Base-by-base conservation (phyloP, 2,888 invertebrate species). In the Orthosia gracilis region DNA sequence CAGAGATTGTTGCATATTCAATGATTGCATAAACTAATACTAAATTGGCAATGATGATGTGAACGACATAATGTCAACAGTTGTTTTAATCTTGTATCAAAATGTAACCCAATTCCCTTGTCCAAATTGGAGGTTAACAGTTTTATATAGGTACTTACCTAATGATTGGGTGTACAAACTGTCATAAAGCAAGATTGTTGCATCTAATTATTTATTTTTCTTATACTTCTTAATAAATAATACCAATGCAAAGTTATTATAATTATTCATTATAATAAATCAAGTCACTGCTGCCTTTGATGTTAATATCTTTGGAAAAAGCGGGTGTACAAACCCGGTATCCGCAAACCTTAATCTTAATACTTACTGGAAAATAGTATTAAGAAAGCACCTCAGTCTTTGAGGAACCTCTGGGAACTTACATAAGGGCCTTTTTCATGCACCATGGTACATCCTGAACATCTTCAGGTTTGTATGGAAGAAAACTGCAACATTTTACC, bases 1-100 rank as follows among this genome's bases (percentile, higher is more conserved):
- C 45, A 62, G 23, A 52, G 7, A 45, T 50, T 58, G 40, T 54
- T 73, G 17, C 45, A 80, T 73, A 61, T 57, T 80, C 50, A 80
- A 61, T 55, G 18, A 58, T 61, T 47, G 52, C 9, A 31, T 40
- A 50, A 58, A 50, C 50, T 4, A 50, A 49, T 57, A 26, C 45
- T 15, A 58, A 17, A 45, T 45, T 52, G 18, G 1, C 4, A 74
- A 67, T 50, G 11, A 45, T 57, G 18, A 57, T 12, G 13, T 17
- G 17, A 47, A 40, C 17, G 7, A 59, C n/a, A 21, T 59, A 57
- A 57, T 58, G 13, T 40, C 13, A 13, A 45, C 40, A 59, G n/a
- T 59, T 40, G 40, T 59, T 59, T 45, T 40, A 40, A 45, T 59
- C 7, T 5, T n/a, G 40, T 45, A 45, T 18, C 40, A 59, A 40